Evolutionary conservation across 2,797 vertebrate species (phyloP).

Genomic region (Fringilla coelebs): DNA sequence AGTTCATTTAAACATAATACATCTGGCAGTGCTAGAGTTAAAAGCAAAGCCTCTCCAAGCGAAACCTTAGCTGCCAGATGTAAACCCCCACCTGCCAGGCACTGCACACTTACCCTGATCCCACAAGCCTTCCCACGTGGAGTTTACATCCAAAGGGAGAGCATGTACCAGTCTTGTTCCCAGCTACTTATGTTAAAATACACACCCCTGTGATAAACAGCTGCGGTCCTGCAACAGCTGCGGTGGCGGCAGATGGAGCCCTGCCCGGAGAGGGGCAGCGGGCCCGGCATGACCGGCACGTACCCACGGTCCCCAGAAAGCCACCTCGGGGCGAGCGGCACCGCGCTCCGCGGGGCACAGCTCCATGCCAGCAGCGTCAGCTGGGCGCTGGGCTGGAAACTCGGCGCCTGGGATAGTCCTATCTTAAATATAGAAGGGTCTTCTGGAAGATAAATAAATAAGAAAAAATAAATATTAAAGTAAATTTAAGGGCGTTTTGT

Average conservation of each 20-base stretch:
- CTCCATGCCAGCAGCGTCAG: neutral
- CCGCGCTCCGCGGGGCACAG: neutral
- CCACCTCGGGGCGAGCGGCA: neutral
- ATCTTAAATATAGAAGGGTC: neutral
- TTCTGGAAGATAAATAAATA: neutral
- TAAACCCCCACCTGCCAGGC: neutral
- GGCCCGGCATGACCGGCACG: neutral
- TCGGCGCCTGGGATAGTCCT: neutral
- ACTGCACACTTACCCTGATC: neutral
- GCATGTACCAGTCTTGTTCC: neutral
- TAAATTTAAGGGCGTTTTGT: neutral
- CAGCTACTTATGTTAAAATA: neutral
- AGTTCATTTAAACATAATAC: neutral
- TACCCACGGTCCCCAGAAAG: neutral
- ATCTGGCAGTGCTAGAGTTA: neutral
- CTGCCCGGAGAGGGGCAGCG: neutral
- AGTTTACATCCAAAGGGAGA: neutral
- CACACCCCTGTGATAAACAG: neutral
- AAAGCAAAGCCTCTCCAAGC: neutral
- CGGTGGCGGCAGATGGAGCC: neutral
- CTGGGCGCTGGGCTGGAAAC: neutral
- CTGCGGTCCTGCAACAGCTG: constrained; percentile 23
- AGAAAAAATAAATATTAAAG: neutral
- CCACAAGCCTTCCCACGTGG: neutral
- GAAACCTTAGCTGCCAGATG: neutral